These are phyloP conservation scores for Adineta ricciae DNA, from an alignment of 2,888 invertebrate species.

Conservation along the genomic window DNA sequence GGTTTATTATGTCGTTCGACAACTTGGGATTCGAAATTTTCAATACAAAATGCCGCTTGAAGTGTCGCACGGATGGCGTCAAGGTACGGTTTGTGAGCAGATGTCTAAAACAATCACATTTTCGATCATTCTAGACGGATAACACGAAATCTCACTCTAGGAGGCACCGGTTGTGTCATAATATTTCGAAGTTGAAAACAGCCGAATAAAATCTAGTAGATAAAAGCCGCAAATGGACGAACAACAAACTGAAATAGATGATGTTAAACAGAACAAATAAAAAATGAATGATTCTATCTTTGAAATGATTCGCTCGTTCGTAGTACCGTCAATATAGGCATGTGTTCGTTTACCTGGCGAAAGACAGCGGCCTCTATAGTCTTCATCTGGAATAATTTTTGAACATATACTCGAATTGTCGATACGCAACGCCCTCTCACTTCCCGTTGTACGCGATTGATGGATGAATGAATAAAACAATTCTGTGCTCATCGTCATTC, in stretches of 20 bases:
- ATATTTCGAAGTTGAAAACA: neutral
- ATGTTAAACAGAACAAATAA: neutral
- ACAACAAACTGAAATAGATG: neutral
- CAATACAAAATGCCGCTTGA: slow-evolving; percentile 93
- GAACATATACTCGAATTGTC: neutral
- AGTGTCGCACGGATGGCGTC: slow-evolving; percentile 86
- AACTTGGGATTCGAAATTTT: slow-evolving; percentile 95
- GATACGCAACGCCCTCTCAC: neutral
- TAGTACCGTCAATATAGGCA: neutral
- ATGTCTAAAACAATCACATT: neutral
- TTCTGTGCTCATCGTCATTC: too few relatives aligned
- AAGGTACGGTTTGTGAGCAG: slow-evolving; percentile 57
- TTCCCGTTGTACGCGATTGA: neutral
- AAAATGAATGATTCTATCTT: too few relatives aligned
- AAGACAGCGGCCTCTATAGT: neutral
- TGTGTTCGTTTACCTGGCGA: neutral
- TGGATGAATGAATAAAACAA: neutral
- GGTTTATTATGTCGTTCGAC: slow-evolving; percentile 99
- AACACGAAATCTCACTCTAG: neutral
- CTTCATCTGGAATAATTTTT: too few relatives aligned
- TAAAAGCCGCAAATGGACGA: neutral
- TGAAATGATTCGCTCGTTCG: neutral
- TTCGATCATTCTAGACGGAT: neutral
- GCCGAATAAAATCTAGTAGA: neutral
- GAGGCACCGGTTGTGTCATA: neutral